Conservation (phyloP, 1,140 invertebrate genomes). For the Drosophila dunni region DNA sequence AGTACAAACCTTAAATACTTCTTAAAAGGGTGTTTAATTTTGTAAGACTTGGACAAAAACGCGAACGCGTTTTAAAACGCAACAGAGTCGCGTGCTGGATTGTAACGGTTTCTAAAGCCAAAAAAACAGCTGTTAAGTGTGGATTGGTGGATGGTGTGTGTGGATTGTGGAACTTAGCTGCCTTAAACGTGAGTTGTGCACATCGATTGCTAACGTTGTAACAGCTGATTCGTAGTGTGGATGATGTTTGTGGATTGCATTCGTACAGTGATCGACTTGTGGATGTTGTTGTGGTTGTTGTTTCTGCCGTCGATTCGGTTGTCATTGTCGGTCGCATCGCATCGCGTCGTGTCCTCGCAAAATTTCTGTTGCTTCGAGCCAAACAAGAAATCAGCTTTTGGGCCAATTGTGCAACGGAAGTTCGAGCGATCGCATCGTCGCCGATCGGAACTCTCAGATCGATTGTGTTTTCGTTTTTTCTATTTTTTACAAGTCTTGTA, state of each 20-base stretch:
- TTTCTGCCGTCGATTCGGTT: slow-evolving; percentile 7
- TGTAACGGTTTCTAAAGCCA: slow-evolving; percentile 8
- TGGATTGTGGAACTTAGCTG: slow-evolving; percentile 11
- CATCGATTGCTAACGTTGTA: neutral
- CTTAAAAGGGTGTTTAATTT: too few relatives aligned
- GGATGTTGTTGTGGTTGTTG: slow-evolving; percentile 3
- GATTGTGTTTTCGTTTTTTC: neutral
- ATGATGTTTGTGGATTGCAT: slow-evolving; percentile 5
- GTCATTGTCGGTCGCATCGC: slow-evolving; percentile 11
- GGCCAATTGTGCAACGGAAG: slow-evolving; percentile 78
- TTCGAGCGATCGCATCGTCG: slow-evolving; percentile 70
- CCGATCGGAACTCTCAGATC: slow-evolving; percentile 28
- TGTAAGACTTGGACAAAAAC: neutral
- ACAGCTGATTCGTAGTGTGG: slow-evolving; percentile 21
- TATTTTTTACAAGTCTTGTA: neutral
- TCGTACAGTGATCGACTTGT: neutral
- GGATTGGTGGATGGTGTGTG: slow-evolving; percentile 11
- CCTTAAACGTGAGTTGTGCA: neutral
- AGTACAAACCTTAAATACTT: too few relatives aligned
- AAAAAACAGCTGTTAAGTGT: too few relatives aligned
- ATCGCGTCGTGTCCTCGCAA: slow-evolving; percentile 38
- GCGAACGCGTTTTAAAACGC: slow-evolving; percentile 20
- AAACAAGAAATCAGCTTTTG: slow-evolving; percentile 42
- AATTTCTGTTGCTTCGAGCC: slow-evolving; percentile 39
- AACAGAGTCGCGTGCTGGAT: slow-evolving; percentile 27